Base-by-base conservation (phyloP, 53 echinoderm and acorn worm species). In the Astropecten irregularis region DNA sequence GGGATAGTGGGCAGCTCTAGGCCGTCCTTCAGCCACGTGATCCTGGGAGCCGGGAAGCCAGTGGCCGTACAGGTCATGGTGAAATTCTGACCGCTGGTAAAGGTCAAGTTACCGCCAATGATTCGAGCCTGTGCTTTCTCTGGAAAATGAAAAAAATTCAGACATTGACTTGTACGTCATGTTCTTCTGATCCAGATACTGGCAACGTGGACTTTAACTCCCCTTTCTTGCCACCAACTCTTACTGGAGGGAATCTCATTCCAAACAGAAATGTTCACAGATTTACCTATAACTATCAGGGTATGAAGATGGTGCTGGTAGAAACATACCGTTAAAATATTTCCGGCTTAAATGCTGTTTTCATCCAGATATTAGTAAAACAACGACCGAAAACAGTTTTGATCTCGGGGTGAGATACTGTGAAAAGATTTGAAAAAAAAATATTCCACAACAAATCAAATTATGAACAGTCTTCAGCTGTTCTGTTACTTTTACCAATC, bases 1-100 rank as follows among this genome's bases (percentile, higher is more conserved):
- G 90, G 87, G 3, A 71, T 57, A 15, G 86, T 83, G 20, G 91
- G 89, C 0, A 96, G 91, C 28, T 91, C 91, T 19, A 46, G 72
- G 31, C 91, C 93, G 25, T 95, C 89, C 64, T 95, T 94, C 33
- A 81, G 68, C 99, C 99, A 99, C 10, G 49, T 71, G 54, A 99
- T 76, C 28, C 76, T 34, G 11, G 99, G 95, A 1, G 21, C 49
- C 0, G 99, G 99, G 73, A 81, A 89, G 23, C 94, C 99, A 3
- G 81, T 82, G 18, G 94, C 94, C 10, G 82, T 86, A 52, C 99
- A 99, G 15, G 83, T 66, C 32, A 99, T 88, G 42, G 94, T 90
- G 38, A 92, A 58, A 54, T 94, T 95, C 70, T 95, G 85, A 31
- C 94, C 92, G 0, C 83, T 40, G 66, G 23, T 83, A 70, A 90